phyloP scores from a whole-genome alignment of 2,888 invertebrate species.

The Melinopterus prodromus region DNA sequence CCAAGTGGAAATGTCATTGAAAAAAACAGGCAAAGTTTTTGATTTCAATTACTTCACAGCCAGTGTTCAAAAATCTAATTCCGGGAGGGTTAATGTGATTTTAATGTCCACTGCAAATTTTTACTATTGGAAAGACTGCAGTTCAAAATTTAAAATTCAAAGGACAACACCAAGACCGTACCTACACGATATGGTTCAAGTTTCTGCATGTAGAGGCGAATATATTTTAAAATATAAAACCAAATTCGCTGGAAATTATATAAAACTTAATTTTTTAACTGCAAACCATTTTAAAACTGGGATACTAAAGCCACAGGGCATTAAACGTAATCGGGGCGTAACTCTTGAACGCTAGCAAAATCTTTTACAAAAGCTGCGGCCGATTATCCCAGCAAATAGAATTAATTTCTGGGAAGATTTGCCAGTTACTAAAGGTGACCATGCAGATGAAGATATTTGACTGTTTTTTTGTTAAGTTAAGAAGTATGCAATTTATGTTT shows the following conservation, averaged over 20 bases:
- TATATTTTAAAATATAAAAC: not conserved
- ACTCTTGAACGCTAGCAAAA: not conserved
- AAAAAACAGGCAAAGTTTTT: slow-evolving; percentile 8
- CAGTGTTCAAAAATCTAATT: not conserved
- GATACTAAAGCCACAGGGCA: no score
- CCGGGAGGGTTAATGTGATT: not conserved
- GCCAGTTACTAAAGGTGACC: not conserved
- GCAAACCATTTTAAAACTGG: not conserved
- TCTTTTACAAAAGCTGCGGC: not conserved
- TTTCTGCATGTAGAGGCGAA: not conserved
- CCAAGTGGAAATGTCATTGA: slow-evolving; percentile 44
- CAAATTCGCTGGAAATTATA: not conserved
- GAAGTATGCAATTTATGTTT: no score
- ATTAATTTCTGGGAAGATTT: not conserved
- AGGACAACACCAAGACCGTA: not conserved
- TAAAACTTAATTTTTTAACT: not conserved
- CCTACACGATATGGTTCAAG: not conserved
- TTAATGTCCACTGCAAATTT: not conserved
- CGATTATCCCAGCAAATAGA: not conserved
- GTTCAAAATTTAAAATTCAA: not conserved
- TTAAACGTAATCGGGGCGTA: not conserved
- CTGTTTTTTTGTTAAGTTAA: not conserved
- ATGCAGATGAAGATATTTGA: not conserved
- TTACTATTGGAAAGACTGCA: slow-evolving; percentile 1
- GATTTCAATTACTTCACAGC: slow-evolving; percentile 15